A percentile compares a stretch with the other conserved stretches of the same genome.
These are phyloP conservation scores for Drosophila helvetica DNA, from an alignment of 2,888 invertebrate species.

Conservation along the genomic window DNA sequence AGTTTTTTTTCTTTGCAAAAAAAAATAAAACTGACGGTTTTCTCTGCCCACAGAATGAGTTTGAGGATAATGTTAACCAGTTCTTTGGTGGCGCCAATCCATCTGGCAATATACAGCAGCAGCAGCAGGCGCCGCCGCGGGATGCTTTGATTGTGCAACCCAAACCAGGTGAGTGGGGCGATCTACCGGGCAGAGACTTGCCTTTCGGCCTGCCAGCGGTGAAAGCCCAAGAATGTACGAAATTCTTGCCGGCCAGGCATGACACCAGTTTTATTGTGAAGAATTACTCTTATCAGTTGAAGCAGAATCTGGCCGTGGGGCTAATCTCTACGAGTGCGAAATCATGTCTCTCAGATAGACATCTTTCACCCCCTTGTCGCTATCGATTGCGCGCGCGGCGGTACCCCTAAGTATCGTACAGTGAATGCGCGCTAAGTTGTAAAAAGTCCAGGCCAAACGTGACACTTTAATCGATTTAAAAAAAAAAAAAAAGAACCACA, in stretches of 20 bases:
- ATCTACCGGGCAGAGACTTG: background rate
- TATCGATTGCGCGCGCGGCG: constrained; percentile 20
- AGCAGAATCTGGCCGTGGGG: background rate
- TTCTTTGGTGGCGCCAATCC: constrained; percentile 82
- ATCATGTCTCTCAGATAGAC: constrained; percentile 33
- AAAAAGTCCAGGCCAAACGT: background rate
- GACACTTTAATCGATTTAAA: background rate
- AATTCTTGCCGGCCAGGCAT: constrained; percentile 19
- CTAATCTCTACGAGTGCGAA: constrained; percentile 34
- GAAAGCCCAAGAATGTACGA: constrained; percentile 5
- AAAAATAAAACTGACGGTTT: background rate
- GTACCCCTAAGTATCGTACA: constrained; percentile 15
- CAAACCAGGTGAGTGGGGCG: constrained; percentile 86
- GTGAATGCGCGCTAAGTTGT: constrained; percentile 19
- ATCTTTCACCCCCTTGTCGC: constrained; percentile 17
- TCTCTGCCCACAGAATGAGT: constrained; percentile 61
- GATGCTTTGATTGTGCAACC: constrained; percentile 88
- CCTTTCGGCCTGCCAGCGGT: background rate
- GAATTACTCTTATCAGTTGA: constrained; percentile 4
- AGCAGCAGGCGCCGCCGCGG: constrained; percentile 65
- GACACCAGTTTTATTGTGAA: constrained; percentile 12
- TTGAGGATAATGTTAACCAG: constrained; percentile 87
- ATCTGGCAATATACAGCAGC: constrained; percentile 24
- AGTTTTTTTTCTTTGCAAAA: background rate
- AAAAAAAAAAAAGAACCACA: too few species aligned